A percentile compares a stretch with the other conserved stretches of the same genome.
phyloP scores from a whole-genome alignment of 2,113 vertebrate genomes.

The Kryptolebias marmoratus region DNA sequence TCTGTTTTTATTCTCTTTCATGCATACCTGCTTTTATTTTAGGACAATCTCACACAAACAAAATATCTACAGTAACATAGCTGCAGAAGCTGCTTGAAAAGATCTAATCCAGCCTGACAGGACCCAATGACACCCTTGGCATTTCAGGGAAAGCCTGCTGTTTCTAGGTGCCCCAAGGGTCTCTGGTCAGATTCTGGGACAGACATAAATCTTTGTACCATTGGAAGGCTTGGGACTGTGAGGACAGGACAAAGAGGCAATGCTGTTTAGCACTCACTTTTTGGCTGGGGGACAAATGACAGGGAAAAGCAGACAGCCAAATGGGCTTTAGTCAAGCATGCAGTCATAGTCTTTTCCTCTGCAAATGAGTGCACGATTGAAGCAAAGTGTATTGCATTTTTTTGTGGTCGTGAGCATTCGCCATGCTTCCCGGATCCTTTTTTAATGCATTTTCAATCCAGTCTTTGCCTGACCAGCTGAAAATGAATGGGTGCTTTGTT shows the following conservation, averaged over 20 bases:
- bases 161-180: slow-evolving; percentile 66
- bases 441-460: background rate
- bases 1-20: slow-evolving; percentile 19
- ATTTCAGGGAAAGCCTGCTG: slow-evolving; percentile 75
- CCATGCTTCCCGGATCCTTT: background rate
- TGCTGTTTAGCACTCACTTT: slow-evolving; percentile 47
- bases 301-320: slow-evolving; percentile 31
- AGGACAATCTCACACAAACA: slow-evolving; percentile 29
- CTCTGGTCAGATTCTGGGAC: slow-evolving; percentile 55
- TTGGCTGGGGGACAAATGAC: slow-evolving; percentile 19
- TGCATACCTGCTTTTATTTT: slow-evolving; percentile 31
- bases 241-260: slow-evolving; percentile 42
- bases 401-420: background rate
- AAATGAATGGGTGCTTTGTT: too few species aligned
- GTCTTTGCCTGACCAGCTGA: too few species aligned
- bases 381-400: background rate
- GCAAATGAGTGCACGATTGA: background rate
- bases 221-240: slow-evolving; percentile 42
- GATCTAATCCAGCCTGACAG: slow-evolving; percentile 77
- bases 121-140: slow-evolving; percentile 77
- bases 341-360: slow-evolving; percentile 13
- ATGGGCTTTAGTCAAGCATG: slow-evolving; percentile 23
- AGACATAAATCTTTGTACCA: slow-evolving; percentile 61
- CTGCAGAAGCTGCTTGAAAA: slow-evolving; percentile 59
- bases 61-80: slow-evolving; percentile 57